These are phyloP conservation scores for Chironomus tentans DNA, from an alignment of 2,888 invertebrate species.

Conservation along the genomic window DNA sequence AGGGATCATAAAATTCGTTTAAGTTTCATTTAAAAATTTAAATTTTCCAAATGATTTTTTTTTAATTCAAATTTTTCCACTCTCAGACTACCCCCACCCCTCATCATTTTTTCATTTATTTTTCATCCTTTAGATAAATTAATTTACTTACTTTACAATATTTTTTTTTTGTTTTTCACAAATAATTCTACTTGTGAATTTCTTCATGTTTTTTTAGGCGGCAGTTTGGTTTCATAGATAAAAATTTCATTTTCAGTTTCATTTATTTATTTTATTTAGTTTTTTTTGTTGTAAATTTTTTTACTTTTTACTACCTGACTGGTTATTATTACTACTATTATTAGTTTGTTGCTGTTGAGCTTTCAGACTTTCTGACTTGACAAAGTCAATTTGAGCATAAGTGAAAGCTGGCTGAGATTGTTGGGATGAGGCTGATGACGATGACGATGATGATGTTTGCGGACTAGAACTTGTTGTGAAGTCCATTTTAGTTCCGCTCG, in stretches of 20 bases:
- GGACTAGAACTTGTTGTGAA: slow-evolving; percentile 34
- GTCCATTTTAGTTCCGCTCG: neutral
- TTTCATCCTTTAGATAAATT: neutral
- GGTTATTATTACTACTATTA: neutral
- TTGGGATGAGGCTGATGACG: slow-evolving; percentile 33
- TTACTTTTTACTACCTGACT: slow-evolving; percentile 24
- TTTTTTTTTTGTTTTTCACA: neutral
- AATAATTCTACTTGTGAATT: no score
- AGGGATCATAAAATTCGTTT: no score
- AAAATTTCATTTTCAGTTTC: neutral
- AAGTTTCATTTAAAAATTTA: no score
- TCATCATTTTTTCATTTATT: no score
- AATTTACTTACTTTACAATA: neutral
- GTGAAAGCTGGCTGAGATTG: slow-evolving; percentile 45
- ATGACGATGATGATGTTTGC: slow-evolving; percentile 31
- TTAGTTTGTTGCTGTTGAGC: slow-evolving; percentile 23
- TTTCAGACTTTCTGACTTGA: slow-evolving; percentile 50
- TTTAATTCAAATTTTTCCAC: no score
- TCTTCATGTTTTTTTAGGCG: neutral
- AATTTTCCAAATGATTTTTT: no score
- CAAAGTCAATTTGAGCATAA: slow-evolving; percentile 76
- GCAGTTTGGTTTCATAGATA: slow-evolving; percentile 1
- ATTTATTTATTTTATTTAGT: neutral
- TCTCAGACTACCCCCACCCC: no score
- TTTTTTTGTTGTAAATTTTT: neutral